Evolutionary conservation across 1,140 invertebrate species (phyloP), one percentile per base, ranked within the genome.

Genomic region (Thaumatotibia leucotreta): DNA sequence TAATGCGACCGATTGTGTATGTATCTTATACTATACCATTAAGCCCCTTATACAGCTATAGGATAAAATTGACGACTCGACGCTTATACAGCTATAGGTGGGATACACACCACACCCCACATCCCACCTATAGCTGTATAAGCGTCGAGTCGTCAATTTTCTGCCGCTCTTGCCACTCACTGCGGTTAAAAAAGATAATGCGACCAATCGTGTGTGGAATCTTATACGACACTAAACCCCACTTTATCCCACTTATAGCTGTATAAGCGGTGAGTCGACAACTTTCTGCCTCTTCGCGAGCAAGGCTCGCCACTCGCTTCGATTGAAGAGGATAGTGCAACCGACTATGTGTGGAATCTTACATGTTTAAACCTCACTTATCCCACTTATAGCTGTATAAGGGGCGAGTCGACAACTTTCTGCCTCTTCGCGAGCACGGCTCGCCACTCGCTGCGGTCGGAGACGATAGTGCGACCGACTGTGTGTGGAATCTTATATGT

Each of bases 381-480:
- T 33, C 9, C 11, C 32, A 33, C 11, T 20, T 45, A 84, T 27
- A 85, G 69, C 58, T 45, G 39, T 45, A 45, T 45, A 45, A 45
- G 39, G 1, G 39, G 17, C 14, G 35, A 39, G 6, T 45, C 17
- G 2, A 29, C 22, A 11, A 2, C 27, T 1, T 58, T 58, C 24
- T 58, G 52, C 5, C 39, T 67, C 10, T 69, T 71, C 20, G 68
- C 63, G 0, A 83, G 67, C 24, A 65, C 68, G 0, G 83, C 82
- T 9, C 86, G 77, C 95, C 95, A 95, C 73, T 93, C 92, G 70
- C 94, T 95, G 10, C 94, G 91, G 84, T 96, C 94, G 0, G 92
- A 91, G 10, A 96, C n/a, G n/a, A n/a, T n/a, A n/a, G n/a, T n/a
- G n/a, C n/a, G n/a, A n/a, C n/a, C n/a, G n/a, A n/a, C n/a, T n/a